phyloP scores from a whole-genome alignment of 2,797 vertebrate species.

The Sebastes wilsoni region DNA sequence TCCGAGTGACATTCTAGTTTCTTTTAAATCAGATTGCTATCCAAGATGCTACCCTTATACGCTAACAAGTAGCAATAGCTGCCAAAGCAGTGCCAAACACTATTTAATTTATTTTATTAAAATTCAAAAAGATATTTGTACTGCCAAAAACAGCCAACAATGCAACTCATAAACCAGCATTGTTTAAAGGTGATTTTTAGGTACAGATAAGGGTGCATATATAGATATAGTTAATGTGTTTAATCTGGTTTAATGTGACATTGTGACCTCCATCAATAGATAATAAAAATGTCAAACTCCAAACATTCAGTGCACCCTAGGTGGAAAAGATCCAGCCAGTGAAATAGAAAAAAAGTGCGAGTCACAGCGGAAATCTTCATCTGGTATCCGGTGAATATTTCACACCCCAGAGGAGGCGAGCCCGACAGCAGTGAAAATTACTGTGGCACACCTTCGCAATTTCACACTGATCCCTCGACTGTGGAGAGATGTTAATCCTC shows the following conservation, averaged over 20 bases:
- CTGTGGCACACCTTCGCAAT: constrained; percentile 46
- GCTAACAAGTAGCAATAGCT: background rate
- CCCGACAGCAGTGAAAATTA: constrained; percentile 15
- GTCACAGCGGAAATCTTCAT: background rate
- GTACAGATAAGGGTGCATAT: too few relatives aligned
- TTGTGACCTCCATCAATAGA: background rate
- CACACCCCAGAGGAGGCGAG: constrained; percentile 27
- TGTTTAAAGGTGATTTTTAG: too few relatives aligned
- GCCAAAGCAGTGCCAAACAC: background rate
- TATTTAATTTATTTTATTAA: too few relatives aligned
- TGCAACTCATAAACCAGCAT: too few relatives aligned
- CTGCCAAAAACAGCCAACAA: too few relatives aligned
- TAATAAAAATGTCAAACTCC: background rate
- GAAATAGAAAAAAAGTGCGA: background rate
- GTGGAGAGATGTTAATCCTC: constrained; percentile 53
- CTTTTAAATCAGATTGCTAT: background rate
- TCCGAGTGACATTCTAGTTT: background rate
- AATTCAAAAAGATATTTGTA: too few relatives aligned
- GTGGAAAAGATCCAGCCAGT: background rate
- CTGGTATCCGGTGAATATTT: constrained; percentile 20
- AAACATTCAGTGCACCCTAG: background rate
- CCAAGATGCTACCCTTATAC: background rate
- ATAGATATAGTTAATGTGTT: too few relatives aligned
- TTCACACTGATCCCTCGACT: constrained; percentile 52
- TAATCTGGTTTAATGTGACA: background rate